Percentiles rank a stretch among this genome's conserved stretches.
These are phyloP conservation scores for Anagyrus pseudococci DNA, from an alignment of 2,888 invertebrate species.

Conservation along the genomic window DNA sequence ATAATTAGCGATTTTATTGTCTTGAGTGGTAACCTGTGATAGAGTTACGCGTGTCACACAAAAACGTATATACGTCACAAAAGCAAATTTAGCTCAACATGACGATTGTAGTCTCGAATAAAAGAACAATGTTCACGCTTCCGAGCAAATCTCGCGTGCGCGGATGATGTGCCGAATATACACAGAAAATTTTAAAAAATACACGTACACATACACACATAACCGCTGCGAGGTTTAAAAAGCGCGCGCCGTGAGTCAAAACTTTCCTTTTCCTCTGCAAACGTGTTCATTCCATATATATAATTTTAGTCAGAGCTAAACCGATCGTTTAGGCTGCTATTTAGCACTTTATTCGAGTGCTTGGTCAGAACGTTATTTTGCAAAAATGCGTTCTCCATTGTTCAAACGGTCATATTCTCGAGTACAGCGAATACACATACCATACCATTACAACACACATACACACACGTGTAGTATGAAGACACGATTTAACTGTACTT, in stretches of 20 bases:
- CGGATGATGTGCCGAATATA: too few species aligned
- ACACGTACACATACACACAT: too few species aligned
- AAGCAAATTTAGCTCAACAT: neutral
- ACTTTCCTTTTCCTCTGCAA: too few species aligned
- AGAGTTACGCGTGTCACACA: constrained; percentile 1
- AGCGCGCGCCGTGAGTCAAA: too few species aligned
- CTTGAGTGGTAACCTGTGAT: constrained; percentile 27
- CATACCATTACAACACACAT: constrained; percentile 10
- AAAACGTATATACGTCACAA: neutral
- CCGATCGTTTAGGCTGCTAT: neutral
- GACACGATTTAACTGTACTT: too few species aligned
- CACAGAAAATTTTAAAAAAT: too few species aligned
- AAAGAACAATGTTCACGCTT: neutral
- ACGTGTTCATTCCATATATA: too few species aligned
- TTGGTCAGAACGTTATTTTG: neutral
- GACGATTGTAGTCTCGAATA: neutral
- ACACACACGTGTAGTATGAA: too few species aligned
- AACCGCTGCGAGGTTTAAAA: too few species aligned
- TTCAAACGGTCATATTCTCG: constrained; percentile 3
- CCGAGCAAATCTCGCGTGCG: neutral
- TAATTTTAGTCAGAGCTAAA: too few species aligned
- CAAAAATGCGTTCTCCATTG: constrained; percentile 15
- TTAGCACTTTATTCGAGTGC: neutral
- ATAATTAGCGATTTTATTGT: constrained; percentile 8
- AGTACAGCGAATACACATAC: constrained; percentile 16